phyloP scores from a whole-genome alignment of 2,888 invertebrate species.

The Apomyelois bistriatella region DNA sequence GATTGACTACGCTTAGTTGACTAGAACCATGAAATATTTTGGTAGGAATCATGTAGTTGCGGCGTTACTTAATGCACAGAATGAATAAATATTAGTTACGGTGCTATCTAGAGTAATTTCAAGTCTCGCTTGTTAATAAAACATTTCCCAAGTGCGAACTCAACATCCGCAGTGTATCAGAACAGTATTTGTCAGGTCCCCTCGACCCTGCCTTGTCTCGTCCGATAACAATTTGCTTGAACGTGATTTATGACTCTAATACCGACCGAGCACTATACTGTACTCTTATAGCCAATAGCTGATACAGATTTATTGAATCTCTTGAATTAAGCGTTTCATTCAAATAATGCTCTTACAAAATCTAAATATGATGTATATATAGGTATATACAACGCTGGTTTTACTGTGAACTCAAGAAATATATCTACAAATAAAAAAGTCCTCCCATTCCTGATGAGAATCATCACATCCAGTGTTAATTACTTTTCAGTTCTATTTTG shows the following conservation, averaged over 20 bases:
- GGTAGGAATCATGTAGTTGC: no score
- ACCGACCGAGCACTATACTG: neutral
- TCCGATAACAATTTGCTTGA: conserved; percentile 66
- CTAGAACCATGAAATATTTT: no score
- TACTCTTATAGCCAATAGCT: neutral
- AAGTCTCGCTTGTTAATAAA: neutral
- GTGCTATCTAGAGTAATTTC: no score
- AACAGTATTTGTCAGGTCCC: conserved; percentile 20
- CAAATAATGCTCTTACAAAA: neutral
- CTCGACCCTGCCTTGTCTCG: conserved; percentile 38
- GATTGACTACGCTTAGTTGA: no score
- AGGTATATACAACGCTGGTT: neutral
- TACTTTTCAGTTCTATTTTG: no score
- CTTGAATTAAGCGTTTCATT: neutral
- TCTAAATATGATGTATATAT: neutral
- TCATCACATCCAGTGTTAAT: no score
- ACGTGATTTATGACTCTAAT: conserved; percentile 15
- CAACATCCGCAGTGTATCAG: conserved; percentile 18
- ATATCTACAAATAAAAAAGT: no score
- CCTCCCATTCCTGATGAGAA: no score
- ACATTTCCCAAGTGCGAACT: neutral
- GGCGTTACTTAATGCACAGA: no score
- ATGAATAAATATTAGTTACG: no score
- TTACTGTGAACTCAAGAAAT: no score
- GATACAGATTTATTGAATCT: neutral